Percentiles rank a stretch among this genome's conserved stretches.
Evolutionary conservation across 2,797 vertebrate genomes (phyloP).

Genomic region (Lophotriccus pileatus): DNA sequence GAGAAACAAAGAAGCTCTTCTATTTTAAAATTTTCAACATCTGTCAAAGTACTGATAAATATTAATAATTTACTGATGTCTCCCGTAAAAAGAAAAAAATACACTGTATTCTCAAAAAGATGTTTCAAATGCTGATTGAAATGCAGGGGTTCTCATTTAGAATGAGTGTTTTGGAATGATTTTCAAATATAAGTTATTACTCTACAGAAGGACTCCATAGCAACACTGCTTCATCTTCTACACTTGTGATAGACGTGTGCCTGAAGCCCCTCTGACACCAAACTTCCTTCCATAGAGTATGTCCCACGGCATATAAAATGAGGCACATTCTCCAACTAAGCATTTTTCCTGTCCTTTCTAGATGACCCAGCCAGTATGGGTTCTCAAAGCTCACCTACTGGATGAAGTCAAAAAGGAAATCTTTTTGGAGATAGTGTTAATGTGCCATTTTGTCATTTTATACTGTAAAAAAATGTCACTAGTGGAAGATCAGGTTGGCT

Average conservation of each 20-base stretch:
- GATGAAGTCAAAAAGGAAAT: background rate
- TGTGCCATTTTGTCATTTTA: background rate
- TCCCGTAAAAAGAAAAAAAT: background rate
- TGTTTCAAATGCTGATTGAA: background rate
- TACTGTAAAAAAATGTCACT: background rate
- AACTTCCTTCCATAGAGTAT: background rate
- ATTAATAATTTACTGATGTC: background rate
- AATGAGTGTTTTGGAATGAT: background rate
- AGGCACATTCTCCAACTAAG: background rate
- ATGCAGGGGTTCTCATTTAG: background rate
- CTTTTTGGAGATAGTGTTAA: background rate
- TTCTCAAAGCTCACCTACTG: background rate
- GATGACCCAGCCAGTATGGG: background rate
- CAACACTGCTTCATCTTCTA: background rate
- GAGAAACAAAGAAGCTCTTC: background rate
- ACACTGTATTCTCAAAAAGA: background rate
- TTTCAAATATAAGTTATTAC: background rate
- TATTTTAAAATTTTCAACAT: background rate
- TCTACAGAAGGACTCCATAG: background rate
- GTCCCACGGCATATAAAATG: background rate
- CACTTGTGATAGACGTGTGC: background rate
- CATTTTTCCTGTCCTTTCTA: background rate
- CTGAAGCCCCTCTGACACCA: background rate
- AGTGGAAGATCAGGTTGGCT: background rate
- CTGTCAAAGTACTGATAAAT: background rate